A percentile compares a stretch with the other conserved stretches of the same genome.
phyloP scores from a whole-genome alignment of 2,797 vertebrate species.

The Nannoperca australis region DNA sequence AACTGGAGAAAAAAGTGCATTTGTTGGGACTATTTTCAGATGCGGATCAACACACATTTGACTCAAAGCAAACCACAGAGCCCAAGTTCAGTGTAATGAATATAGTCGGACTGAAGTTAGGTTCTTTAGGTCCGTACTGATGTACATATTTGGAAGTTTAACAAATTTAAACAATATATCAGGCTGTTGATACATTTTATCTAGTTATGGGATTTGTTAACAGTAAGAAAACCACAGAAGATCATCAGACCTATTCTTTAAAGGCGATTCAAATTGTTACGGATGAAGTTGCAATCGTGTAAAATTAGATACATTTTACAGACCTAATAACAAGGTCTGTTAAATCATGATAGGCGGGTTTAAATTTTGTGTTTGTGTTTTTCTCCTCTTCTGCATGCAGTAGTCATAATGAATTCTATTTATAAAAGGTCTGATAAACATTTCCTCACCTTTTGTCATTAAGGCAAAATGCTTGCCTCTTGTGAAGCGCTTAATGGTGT shows the following conservation, averaged over 20 bases:
- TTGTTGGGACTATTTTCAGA: neutral
- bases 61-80: too few species aligned
- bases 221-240: neutral
- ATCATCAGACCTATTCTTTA: neutral
- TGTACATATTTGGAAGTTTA: too few species aligned
- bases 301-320: neutral
- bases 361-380: neutral
- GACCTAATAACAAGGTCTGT: too few species aligned
- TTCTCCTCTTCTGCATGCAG: neutral
- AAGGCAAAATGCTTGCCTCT: slow-evolving; percentile 18
- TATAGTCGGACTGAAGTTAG: too few species aligned
- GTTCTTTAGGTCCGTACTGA: neutral
- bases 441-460: slow-evolving; percentile 29
- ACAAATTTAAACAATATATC: too few species aligned
- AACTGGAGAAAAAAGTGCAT: neutral
- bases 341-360: neutral
- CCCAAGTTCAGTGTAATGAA: too few species aligned
- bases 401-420: neutral
- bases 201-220: neutral
- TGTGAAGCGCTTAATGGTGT: slow-evolving; percentile 37
- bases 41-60: neutral
- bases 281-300: neutral
- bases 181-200: too few species aligned
- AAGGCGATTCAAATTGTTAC: neutral
- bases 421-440: slow-evolving; percentile 11